Evolutionary conservation across 1,140 invertebrate species (phyloP).

Genomic region (Nasonia vitripennis): DNA sequence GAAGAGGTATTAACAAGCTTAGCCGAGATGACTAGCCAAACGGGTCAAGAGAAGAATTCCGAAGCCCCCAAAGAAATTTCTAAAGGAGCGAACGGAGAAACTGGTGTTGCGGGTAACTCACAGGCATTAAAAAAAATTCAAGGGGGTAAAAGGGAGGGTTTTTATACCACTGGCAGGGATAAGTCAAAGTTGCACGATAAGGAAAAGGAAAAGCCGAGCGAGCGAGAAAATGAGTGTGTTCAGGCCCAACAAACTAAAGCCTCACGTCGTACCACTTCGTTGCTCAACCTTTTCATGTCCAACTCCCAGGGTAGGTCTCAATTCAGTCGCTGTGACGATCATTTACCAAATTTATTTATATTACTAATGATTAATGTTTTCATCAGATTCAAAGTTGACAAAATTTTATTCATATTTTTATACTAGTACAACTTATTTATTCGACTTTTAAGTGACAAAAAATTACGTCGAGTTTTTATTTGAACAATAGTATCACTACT

Average conservation of each 20-base stretch:
- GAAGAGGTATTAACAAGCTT: slow-evolving; percentile 77
- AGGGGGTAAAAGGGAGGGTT: slow-evolving; percentile 69
- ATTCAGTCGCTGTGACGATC: slow-evolving; percentile 40
- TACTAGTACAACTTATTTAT: neutral
- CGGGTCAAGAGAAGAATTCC: slow-evolving; percentile 60
- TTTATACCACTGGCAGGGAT: slow-evolving; percentile 61
- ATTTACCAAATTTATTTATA: slow-evolving; percentile 8
- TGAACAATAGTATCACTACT: neutral
- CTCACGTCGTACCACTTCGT: slow-evolving; percentile 93
- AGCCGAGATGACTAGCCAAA: slow-evolving; percentile 67
- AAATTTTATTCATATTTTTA: slow-evolving; percentile 10
- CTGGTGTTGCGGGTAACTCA: slow-evolving; percentile 74
- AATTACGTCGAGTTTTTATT: neutral
- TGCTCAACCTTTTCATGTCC: slow-evolving; percentile 95
- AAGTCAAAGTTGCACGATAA: slow-evolving; percentile 72
- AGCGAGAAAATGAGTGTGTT: slow-evolving; percentile 62
- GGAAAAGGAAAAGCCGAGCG: slow-evolving; percentile 65
- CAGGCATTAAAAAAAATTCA: slow-evolving; percentile 70
- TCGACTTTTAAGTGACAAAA: neutral
- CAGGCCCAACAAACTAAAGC: slow-evolving; percentile 80
- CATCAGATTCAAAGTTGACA: slow-evolving; percentile 6
- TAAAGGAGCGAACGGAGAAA: slow-evolving; percentile 72
- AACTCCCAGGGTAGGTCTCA: slow-evolving; percentile 88
- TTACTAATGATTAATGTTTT: slow-evolving; percentile 14
- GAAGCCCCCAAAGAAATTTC: slow-evolving; percentile 67